Evolutionary conservation across 1,140 invertebrate species (phyloP), one percentile per base, ranked within the genome.

Genomic region (Drosophila setifemur): DNA sequence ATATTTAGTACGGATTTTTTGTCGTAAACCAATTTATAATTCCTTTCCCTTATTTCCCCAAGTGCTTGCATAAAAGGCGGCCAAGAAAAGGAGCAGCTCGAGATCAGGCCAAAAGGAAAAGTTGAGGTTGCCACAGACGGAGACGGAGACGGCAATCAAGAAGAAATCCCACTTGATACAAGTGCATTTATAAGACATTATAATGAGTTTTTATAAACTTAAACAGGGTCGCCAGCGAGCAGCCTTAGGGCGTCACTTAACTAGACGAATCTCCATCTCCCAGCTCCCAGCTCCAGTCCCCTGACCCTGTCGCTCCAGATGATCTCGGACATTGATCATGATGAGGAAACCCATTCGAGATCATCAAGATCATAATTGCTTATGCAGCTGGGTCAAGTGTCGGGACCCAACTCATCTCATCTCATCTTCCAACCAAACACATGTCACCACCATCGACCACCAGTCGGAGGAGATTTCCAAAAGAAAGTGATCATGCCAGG

Each of bases 191-290:
- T 79, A 88, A 88, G 78, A 88, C 85, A 88, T 79, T 88, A 88
- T 88, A 88, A 88, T 88, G 85, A 88, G 85, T 88, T 88, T 88
- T 88, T 88, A 88, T 88, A 88, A 88, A 70, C 72, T 88, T 83
- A 88, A 88, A 88, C 85, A 88, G 74, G 85, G 79, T 83, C 77
- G 78, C 55, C 40, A 26, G 33, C 23, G 33, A 58, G 43, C 43
- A 58, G 77, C 76, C 83, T 73, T 68, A 78, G 85, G 83, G 78
- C 83, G 78, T 86, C 81, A 86, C 81, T 86, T 86, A 71, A 75
- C 76, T 71, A 79, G 76, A 66, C 70, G 70, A 74, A 61, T 42
- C 33, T 25, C 49, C 55, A 19, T 9, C 31, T 19, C 47, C 11
- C 7, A 2, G 11, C 37, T 33, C 37, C 9, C 25, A 3, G 11